Percentiles rank a stretch among this genome's conserved stretches.
phyloP scores from a whole-genome alignment of 2,888 invertebrate species.

The Danaus chrysippus region DNA sequence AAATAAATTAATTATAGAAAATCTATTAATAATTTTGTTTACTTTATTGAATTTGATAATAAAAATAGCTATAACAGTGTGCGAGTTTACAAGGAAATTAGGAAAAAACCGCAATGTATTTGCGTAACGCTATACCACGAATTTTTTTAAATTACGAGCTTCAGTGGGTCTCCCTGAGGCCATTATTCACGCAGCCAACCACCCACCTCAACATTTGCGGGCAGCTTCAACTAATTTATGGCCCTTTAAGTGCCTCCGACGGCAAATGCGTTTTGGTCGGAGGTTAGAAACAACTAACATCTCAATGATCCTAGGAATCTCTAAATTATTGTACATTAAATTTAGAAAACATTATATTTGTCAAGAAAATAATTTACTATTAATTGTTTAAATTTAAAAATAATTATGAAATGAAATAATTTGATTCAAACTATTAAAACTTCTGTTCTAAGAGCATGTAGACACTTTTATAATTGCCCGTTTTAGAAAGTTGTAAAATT shows the following conservation, averaged over 20 bases:
- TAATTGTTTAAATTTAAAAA: too few relatives aligned
- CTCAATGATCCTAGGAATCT: conserved; percentile 19
- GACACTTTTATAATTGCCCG: too few relatives aligned
- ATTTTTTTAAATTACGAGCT: conserved; percentile 48
- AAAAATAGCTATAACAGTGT: conserved; percentile 13
- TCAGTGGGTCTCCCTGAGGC: conserved; percentile 54
- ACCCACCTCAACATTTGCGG: conserved; percentile 72
- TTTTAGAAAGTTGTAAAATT: neutral
- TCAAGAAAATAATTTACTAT: too few relatives aligned
- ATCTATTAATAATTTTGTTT: conserved; percentile 9
- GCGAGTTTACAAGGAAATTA: conserved; percentile 18
- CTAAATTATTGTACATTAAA: conserved; percentile 15
- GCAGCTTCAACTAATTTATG: conserved; percentile 71
- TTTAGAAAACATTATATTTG: neutral
- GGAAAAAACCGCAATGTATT: conserved; percentile 33
- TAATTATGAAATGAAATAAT: too few relatives aligned
- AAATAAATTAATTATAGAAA: conserved; percentile 29
- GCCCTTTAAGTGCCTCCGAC: conserved; percentile 69
- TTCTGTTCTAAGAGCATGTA: too few relatives aligned
- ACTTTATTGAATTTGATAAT: conserved; percentile 13
- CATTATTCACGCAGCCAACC: conserved; percentile 69
- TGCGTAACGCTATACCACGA: conserved; percentile 30
- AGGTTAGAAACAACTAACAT: conserved; percentile 45
- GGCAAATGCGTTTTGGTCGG: conserved; percentile 56
- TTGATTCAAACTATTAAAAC: too few relatives aligned